phyloP scores from a whole-genome alignment of 2,888 invertebrate genomes.

The Leucozona laternaria region DNA sequence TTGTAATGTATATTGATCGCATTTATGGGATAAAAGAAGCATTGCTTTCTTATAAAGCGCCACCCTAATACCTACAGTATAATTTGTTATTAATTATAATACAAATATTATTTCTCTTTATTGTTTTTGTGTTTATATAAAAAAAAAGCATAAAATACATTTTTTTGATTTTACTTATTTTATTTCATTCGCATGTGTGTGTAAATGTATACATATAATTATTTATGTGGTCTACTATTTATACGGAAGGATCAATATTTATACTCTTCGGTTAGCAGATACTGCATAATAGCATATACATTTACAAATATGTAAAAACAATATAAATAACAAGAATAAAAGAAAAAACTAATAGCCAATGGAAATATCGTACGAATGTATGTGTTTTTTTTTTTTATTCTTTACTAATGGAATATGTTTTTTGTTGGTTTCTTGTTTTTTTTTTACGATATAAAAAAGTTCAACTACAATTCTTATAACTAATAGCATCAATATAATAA shows the following conservation, averaged over 20 bases:
- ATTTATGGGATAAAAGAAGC: too few species aligned
- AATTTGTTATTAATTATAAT: conserved; percentile 41
- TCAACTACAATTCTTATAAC: conserved; percentile 70
- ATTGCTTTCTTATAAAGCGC: too few species aligned
- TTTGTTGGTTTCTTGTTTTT: conserved; percentile 35
- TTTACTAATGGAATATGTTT: conserved; percentile 54
- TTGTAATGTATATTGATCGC: too few species aligned
- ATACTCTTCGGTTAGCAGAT: conserved; percentile 74
- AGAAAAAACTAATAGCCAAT: conserved; percentile 6
- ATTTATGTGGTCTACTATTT: conserved; percentile 63
- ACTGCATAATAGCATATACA: conserved; percentile 69
- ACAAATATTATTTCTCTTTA: conserved; percentile 50
- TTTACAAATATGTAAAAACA: conserved; percentile 17
- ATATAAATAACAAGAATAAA: conserved; percentile 2
- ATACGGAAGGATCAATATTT: conserved; percentile 75
- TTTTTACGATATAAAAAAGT: conserved; percentile 67
- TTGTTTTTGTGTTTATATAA: conserved; percentile 47
- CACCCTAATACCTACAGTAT: conserved; percentile 11
- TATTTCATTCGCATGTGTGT: conserved; percentile 43
- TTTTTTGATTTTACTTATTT: conserved; percentile 44
- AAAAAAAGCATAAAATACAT: conserved; percentile 34
- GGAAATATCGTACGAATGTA: conserved; percentile 39
- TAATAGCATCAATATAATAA: conserved; percentile 60
- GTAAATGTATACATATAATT: conserved; percentile 45
- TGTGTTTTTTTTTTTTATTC: conserved; percentile 25